Base-by-base conservation (phyloP, 2,888 invertebrate species). In the Diogma glabrata region DNA sequence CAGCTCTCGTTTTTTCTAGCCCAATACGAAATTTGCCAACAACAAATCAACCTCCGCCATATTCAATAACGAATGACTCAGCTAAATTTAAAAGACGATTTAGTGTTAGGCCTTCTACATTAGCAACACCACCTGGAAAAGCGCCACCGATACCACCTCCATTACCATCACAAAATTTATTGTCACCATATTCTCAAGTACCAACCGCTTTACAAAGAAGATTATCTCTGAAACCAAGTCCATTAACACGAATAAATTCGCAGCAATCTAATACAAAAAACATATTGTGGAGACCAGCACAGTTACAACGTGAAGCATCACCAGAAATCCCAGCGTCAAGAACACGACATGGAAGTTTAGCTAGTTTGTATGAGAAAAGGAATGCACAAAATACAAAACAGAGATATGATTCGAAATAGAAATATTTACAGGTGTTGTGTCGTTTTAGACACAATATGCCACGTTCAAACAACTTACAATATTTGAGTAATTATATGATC, bases 121-220 rank as follows among this genome's bases (percentile, higher is more conserved):
- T 70, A 40, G 64, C 67, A 54, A 69, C 64, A 47, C 68, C 68
- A 5, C 68, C 68, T 0, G 69, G 70, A 1, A 64, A 67, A 56
- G 68, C 69, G 7, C 67, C 58, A 7, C 20, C 49, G 12, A 9
- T 38, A 16, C 14, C 23, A 3, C 16, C 49, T 6, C 38, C 51
- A 10, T 23, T 49, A 1, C 22, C 33, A n/a, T 38, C 47, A 9
- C 7, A 16, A 7, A 7, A 22, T 22, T 6, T 16, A 5, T 16
- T 23, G 10, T 17, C 49, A 8, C 45, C 51, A 24, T 22, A 49
- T 3, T 16, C 23, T 7, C 52, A 51, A 38, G 17, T 43, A 28
- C 52, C 63, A 3, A 67, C 68, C 47, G 61, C 63, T 1, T 52
- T 70, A 3, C 70, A 69, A 55, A 61, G 67, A 38, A 64, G 65